Base-by-base conservation (phyloP, 2,888 invertebrate genomes). In the Tillus elongatus region DNA sequence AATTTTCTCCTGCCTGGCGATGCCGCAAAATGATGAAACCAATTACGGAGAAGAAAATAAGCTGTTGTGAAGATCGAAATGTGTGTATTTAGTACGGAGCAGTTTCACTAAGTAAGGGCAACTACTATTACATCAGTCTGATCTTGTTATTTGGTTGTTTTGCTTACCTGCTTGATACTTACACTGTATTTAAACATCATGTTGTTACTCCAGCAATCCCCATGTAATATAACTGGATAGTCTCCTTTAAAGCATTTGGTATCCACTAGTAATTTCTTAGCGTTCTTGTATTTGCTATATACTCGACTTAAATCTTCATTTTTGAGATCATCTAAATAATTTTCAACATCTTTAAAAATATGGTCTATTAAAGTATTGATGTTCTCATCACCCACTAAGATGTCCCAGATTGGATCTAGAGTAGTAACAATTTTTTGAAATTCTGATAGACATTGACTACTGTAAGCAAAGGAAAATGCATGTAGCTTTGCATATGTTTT, bases 121-220 rank as follows among this genome's bases (percentile, higher is more conserved):
- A n/a, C n/a, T n/a, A n/a, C n/a, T n/a, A n/a, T n/a, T n/a, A n/a
- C n/a, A n/a, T n/a, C n/a, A n/a, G n/a, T n/a, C n/a, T n/a, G n/a
- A n/a, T n/a, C n/a, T n/a, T n/a, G n/a, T n/a, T n/a, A n/a, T n/a
- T n/a, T n/a, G n/a, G n/a, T n/a, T n/a, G n/a, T n/a, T n/a, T n/a
- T n/a, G n/a, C n/a, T n/a, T n/a, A n/a, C n/a, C n/a, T n/a, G n/a
- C n/a, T n/a, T n/a, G n/a, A n/a, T n/a, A n/a, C n/a, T n/a, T n/a
- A n/a, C n/a, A n/a, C n/a, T n/a, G n/a, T 57, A 57, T 41, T 49
- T 45, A 40, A 55, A 57, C 51, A 57, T 50, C 49, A 57, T 54
- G 33, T 57, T 57, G 33, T 56, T 57, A 33, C 48, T 53, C 57
- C 57, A 57, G 33, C 54, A 54, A 41, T 57, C 57, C 4, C 56